phyloP scores from a whole-genome alignment of 2,113 vertebrate species.

The Balaeniceps rex region DNA sequence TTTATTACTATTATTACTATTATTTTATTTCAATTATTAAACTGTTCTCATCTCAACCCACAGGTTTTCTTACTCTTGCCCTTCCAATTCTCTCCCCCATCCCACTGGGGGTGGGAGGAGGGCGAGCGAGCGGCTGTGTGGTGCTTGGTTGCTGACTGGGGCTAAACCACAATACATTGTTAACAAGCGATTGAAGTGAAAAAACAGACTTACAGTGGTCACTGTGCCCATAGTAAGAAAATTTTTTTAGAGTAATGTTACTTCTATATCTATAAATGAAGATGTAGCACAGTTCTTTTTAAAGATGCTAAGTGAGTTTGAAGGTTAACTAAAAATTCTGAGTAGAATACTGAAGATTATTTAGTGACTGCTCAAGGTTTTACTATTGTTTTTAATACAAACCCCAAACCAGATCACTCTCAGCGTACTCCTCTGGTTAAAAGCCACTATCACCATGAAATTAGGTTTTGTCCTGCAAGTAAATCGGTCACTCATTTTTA shows the following conservation, averaged over 20 bases:
- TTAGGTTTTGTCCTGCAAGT: not conserved
- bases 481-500: not conserved
- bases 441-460: not conserved
- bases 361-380: not conserved
- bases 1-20: no score
- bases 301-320: not conserved
- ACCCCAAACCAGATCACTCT: not conserved
- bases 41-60: no score
- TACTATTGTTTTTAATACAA: not conserved
- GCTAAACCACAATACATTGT: no score
- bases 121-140: no score
- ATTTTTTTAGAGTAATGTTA: not conserved
- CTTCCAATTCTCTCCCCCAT: no score
- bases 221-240: not conserved
- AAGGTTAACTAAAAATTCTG: not conserved
- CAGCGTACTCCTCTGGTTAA: not conserved
- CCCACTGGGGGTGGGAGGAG: no score
- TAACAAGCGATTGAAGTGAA: not conserved
- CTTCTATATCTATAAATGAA: not conserved
- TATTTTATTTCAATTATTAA: no score
- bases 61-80: no score
- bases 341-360: not conserved
- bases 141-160: no score
- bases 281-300: not conserved
- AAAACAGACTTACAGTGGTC: not conserved